A percentile compares a stretch with the other conserved stretches of the same genome.
Evolutionary conservation across 1,140 invertebrate genomes (phyloP).

Genomic region (Microvelia longipes): DNA sequence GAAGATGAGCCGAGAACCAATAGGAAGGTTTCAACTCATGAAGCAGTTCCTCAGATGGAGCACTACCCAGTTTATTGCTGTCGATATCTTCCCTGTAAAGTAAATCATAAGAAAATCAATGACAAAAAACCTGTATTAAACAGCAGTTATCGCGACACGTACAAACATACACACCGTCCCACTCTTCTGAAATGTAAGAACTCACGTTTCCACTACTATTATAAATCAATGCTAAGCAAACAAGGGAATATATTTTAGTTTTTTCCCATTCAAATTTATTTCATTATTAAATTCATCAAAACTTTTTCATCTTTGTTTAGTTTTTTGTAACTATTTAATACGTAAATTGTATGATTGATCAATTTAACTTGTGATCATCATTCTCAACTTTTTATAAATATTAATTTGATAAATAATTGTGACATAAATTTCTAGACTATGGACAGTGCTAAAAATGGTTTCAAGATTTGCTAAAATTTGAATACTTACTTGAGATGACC

Average conservation of each 20-base stretch:
- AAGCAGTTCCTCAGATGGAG: conserved; percentile 64
- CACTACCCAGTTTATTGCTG: conserved; percentile 63
- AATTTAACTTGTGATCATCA: conserved; percentile 6
- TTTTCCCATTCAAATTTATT: too few species aligned
- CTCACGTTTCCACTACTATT: too few species aligned
- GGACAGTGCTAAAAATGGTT: not conserved
- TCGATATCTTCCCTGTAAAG: conserved; percentile 66
- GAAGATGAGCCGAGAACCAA: conserved; percentile 96
- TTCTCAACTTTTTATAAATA: conserved; percentile 13
- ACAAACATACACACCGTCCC: too few species aligned
- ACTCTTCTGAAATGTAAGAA: too few species aligned
- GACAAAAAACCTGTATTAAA: too few species aligned
- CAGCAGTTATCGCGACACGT: too few species aligned
- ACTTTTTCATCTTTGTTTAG: too few species aligned
- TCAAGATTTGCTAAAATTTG: not conserved
- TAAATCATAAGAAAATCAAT: too few species aligned
- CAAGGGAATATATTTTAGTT: too few species aligned
- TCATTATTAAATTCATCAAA: too few species aligned
- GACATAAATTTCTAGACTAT: not conserved
- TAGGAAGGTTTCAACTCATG: conserved; percentile 62
- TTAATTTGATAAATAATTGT: conserved; percentile 10
- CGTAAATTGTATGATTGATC: conserved; percentile 10
- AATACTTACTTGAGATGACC: conserved; percentile 55
- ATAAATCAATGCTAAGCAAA: too few species aligned
- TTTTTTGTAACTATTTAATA: conserved; percentile 8